Conservation (phyloP, 2,113 vertebrate genomes). For the Oreamnos americanus region DNA sequence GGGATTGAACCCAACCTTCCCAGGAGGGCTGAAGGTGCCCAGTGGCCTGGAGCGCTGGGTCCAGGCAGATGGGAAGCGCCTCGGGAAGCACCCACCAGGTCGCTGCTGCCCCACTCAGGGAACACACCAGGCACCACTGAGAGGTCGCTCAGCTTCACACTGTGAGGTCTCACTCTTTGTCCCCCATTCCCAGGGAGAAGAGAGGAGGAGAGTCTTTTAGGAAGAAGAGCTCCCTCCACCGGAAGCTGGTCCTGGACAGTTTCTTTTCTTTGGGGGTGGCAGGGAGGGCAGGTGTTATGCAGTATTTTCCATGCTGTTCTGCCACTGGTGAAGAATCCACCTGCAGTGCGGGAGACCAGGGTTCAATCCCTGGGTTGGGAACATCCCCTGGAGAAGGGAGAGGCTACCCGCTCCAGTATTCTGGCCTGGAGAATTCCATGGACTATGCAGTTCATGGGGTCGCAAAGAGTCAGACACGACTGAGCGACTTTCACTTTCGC, state of each 20-base stretch:
- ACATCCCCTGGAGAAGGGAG: neutral
- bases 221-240: neutral
- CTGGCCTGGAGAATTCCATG: neutral
- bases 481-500: neutral
- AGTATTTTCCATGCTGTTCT: neutral
- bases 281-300: neutral
- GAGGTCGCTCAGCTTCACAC: accelerated
- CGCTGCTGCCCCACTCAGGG: accelerated
- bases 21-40: accelerated
- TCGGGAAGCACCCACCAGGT: accelerated
- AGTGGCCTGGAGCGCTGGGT: accelerated
- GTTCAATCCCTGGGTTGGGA: neutral
- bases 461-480: neutral
- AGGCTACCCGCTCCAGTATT: neutral
- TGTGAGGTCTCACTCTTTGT: accelerated
- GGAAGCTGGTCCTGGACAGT: neutral
- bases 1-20: neutral
- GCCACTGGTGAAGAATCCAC: neutral
- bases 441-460: neutral
- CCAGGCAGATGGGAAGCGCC: too few species aligned
- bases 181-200: too few species aligned
- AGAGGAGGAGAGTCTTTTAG: neutral
- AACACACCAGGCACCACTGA: accelerated
- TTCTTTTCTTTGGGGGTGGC: neutral
- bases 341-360: neutral